Conservation (phyloP, 1,140 invertebrate genomes). For the Colletes latitarsis region DNA sequence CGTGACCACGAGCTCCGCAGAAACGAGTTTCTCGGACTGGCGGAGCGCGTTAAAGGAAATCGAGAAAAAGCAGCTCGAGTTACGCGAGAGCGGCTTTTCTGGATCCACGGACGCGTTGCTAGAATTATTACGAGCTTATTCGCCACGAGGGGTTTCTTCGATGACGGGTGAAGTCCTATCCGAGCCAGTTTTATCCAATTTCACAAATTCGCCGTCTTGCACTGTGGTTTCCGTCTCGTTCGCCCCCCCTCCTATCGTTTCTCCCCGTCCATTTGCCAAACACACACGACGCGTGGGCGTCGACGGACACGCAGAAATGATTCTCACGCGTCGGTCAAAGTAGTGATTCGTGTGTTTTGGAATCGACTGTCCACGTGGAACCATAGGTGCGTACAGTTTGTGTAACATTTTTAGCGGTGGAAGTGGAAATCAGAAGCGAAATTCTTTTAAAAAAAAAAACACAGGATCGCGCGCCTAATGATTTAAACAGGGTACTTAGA, state of each 20-base stretch:
- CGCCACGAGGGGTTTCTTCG: slow-evolving; percentile 39
- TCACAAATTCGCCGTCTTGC: slow-evolving; percentile 30
- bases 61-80: slow-evolving; percentile 29
- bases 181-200: slow-evolving; percentile 48
- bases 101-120: background rate
- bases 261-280: too few species aligned
- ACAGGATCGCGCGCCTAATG: too few species aligned
- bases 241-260: background rate
- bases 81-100: slow-evolving; percentile 30
- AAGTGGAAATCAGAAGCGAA: background rate
- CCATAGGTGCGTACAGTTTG: background rate
- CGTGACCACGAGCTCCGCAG: background rate
- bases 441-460: too few species aligned
- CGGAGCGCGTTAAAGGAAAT: slow-evolving; percentile 7
- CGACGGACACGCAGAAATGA: background rate
- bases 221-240: slow-evolving; percentile 10
- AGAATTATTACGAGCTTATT: slow-evolving; percentile 45
- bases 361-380: background rate
- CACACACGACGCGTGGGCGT: background rate
- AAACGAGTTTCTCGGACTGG: slow-evolving; percentile 9
- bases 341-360: background rate
- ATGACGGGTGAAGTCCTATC: slow-evolving; percentile 51
- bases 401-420: background rate
- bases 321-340: too few species aligned
- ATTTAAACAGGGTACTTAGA: too few species aligned